Evolutionary conservation across 2,888 invertebrate genomes (phyloP).

Genomic region (Apamea epomidion): DNA sequence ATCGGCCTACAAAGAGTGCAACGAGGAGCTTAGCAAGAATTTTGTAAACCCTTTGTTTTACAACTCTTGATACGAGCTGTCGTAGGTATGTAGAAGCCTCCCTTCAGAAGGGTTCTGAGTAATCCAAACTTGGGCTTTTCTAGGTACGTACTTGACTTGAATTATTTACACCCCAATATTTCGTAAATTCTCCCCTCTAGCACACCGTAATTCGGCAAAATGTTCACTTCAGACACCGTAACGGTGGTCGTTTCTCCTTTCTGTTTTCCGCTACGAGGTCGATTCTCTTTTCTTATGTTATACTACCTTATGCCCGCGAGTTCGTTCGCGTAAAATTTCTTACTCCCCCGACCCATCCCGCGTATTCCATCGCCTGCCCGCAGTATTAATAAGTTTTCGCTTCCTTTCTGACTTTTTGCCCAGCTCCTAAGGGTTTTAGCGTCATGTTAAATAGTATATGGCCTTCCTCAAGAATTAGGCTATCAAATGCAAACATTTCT

Average conservation of each 20-base stretch:
- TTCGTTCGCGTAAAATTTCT: neutral
- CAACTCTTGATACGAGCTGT: neutral
- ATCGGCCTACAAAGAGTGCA: neutral
- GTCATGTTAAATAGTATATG: too few species aligned
- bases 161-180: conserved; percentile 50
- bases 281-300: neutral
- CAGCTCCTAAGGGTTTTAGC: too few species aligned
- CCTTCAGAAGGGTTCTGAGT: conserved; percentile 15
- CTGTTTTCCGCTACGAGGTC: neutral
- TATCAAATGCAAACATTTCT: too few species aligned
- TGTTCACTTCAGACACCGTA: conserved; percentile 11
- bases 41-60: neutral
- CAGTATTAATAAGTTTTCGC: too few species aligned
- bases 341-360: neutral
- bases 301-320: neutral
- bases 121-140: conserved; percentile 20
- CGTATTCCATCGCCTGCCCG: too few species aligned
- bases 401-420: too few species aligned
- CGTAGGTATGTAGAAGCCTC: neutral
- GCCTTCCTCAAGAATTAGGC: too few species aligned
- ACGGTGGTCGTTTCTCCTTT: neutral
- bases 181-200: conserved; percentile 42
- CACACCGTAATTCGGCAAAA: conserved; percentile 21
- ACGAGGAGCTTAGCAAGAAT: neutral
- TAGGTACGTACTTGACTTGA: conserved; percentile 39